Base-by-base conservation (phyloP, 2,888 invertebrate species). In the Caenorhabditis angaria region DNA sequence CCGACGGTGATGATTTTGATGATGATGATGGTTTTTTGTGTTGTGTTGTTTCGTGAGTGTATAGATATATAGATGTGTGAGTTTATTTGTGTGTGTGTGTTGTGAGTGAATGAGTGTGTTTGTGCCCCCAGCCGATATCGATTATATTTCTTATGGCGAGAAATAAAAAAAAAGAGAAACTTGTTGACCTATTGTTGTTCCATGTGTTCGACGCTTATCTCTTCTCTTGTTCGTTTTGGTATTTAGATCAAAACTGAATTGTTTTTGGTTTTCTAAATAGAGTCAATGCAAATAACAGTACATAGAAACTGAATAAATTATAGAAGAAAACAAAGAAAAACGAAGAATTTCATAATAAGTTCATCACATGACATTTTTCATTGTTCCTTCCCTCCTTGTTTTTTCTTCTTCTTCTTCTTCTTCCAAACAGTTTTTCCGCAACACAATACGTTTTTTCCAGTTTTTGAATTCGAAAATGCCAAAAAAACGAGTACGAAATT, bases 351-450 rank as follows among this genome's bases (percentile, higher is more conserved):
- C 56, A 63, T 56, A 63, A 63, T 56, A 57, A 50, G 50, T 57
- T 29, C 48, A 54, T 53, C 41, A 41, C 56, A 35, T 56, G 64
- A 51, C 57, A 57, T 56, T 32, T 63, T 63, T n/a, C n/a, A n/a
- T n/a, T n/a, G n/a, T n/a, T n/a, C n/a, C 63, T 48, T 56, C 32
- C 48, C 53, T 55, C 51, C 6, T 6, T 61, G 24, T 64, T 58
- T 51, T 51, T 47, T 51, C 20, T 51, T 58, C 29, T 14, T 50
- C n/a, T 28, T 57, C 58, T 58, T 58, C 48, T 41, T 58, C 47
- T 54, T 28, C 41, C 62, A 35, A 58, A 63, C 59, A 53, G 53
- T 58, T 59, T 56, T 58, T n/a, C n/a, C n/a, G n/a, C n/a, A 12
- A 32, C 5, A 32, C 32, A 41, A 12, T 18, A 18, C 14, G 10